Evolutionary conservation across 37 sponge, comb jelly and placozoan species (phyloP).

Genomic region (Geodia barretti): DNA sequence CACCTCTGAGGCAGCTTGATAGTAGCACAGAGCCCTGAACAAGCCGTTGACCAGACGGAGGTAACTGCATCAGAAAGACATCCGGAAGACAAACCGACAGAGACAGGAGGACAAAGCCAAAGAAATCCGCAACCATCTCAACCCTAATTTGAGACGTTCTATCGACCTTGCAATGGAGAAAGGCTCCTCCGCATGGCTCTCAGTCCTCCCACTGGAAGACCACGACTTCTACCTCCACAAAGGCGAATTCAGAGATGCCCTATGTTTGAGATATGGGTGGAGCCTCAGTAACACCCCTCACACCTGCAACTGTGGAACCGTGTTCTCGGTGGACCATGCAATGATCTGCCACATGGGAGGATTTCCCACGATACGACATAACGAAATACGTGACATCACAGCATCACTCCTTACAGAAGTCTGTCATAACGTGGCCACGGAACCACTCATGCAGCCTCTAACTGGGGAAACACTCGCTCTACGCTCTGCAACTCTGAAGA

Average conservation of each 20-base stretch:
- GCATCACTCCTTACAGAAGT: constrained; percentile 6
- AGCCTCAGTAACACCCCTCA: not conserved
- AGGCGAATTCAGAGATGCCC: constrained; percentile 18
- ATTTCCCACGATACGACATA: constrained; percentile 13
- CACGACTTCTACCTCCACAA: constrained; percentile 22
- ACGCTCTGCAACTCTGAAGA: not conserved
- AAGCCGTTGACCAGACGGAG: not conserved
- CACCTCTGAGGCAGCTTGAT: constrained; percentile 28
- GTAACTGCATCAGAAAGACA: not conserved
- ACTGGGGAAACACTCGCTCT: constrained; percentile 1
- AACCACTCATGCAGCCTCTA: constrained; percentile 23
- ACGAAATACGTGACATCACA: constrained; percentile 24
- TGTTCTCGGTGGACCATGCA: constrained; percentile 12
- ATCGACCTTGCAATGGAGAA: constrained; percentile 43
- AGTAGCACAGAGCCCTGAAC: not conserved
- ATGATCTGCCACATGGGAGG: not conserved
- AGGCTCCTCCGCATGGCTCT: not conserved
- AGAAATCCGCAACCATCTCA: constrained; percentile 5
- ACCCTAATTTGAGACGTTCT: constrained; percentile 11
- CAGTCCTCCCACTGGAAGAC: not conserved
- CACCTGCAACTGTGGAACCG: constrained; percentile 14
- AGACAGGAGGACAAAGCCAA: not conserved
- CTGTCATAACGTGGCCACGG: constrained; percentile 13
- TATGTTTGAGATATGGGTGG: constrained; percentile 21
- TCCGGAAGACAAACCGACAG: constrained; percentile 5